phyloP scores from a whole-genome alignment of 2,113 vertebrate genomes.

The Zosterops lateralis region DNA sequence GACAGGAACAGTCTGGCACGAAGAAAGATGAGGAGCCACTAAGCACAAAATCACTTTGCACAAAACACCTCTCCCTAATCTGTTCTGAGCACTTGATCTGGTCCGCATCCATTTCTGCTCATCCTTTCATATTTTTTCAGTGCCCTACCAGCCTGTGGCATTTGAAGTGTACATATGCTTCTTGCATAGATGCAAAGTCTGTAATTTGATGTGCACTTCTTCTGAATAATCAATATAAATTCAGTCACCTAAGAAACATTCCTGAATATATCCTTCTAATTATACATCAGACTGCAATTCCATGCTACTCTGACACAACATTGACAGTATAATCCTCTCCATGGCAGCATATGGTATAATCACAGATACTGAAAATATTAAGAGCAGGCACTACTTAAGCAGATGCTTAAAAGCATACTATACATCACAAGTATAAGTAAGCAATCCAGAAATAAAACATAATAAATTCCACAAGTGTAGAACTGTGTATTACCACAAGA shows the following conservation, averaged over 20 bases:
- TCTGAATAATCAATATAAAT: conserved; percentile 12
- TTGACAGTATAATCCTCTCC: conserved; percentile 20
- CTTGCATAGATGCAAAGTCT: neutral
- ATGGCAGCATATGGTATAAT: conserved; percentile 3
- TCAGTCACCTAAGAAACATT: neutral
- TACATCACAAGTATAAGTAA: neutral
- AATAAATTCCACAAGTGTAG: neutral
- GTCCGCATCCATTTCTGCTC: neutral
- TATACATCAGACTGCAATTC: neutral
- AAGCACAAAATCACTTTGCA: conserved; percentile 24
- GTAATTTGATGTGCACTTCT: neutral
- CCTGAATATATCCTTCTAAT: conserved; percentile 6
- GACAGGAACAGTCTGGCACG: neutral
- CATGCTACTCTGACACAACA: neutral
- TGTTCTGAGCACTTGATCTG: neutral
- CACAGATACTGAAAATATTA: neutral
- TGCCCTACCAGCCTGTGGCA: neutral
- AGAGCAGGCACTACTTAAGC: neutral
- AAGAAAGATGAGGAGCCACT: conserved; percentile 8
- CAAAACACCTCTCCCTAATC: conserved; percentile 6
- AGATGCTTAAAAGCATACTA: conserved; percentile 8
- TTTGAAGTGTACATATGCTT: neutral
- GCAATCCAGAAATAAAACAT: neutral
- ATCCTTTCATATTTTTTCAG: neutral
- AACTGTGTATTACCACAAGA: neutral